Evolutionary conservation across 2,888 invertebrate species (phyloP).

Genomic region (Amiota minor): DNA sequence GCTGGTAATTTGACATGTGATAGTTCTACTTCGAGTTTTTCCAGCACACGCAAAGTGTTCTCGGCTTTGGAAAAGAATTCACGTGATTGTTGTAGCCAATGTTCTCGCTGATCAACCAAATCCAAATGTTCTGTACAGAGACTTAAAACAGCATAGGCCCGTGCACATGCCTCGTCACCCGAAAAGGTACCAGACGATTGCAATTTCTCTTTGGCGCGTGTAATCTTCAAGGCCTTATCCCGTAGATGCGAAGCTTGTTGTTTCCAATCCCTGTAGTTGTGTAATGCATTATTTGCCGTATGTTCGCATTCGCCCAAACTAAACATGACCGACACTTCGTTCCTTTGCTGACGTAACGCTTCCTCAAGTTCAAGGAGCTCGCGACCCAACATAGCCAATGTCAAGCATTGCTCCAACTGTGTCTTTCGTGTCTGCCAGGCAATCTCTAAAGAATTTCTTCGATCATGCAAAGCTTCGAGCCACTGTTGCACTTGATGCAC

Average conservation of each 20-base stretch:
- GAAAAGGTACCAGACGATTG: constrained; percentile 81
- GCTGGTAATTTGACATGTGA: constrained; percentile 78
- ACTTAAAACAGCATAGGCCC: constrained; percentile 80
- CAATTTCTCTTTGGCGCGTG: constrained; percentile 84
- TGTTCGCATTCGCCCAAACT: constrained; percentile 80
- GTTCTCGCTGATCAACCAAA: constrained; percentile 81
- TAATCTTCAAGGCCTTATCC: constrained; percentile 83
- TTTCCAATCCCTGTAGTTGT: constrained; percentile 81
- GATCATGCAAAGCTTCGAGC: constrained; percentile 84
- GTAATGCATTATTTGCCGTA: constrained; percentile 80
- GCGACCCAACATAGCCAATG: constrained; percentile 81
- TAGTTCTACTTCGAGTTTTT: constrained; percentile 83
- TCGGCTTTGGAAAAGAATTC: constrained; percentile 83
- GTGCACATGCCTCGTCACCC: constrained; percentile 79
- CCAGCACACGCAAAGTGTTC: constrained; percentile 82
- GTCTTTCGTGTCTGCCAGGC: constrained; percentile 81
- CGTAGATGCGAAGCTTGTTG: constrained; percentile 82
- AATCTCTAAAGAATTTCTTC: constrained; percentile 81
- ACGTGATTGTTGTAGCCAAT: constrained; percentile 79
- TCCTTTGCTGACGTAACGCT: constrained; percentile 75
- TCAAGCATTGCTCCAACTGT: constrained; percentile 85
- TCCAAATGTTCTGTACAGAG: constrained; percentile 81
- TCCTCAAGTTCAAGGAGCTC: constrained; percentile 81
- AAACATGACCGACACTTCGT: constrained; percentile 74
- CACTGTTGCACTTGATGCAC: constrained; percentile 82